Base-by-base conservation (phyloP, 2,888 invertebrate genomes). In the Tachystola acroxantha region DNA sequence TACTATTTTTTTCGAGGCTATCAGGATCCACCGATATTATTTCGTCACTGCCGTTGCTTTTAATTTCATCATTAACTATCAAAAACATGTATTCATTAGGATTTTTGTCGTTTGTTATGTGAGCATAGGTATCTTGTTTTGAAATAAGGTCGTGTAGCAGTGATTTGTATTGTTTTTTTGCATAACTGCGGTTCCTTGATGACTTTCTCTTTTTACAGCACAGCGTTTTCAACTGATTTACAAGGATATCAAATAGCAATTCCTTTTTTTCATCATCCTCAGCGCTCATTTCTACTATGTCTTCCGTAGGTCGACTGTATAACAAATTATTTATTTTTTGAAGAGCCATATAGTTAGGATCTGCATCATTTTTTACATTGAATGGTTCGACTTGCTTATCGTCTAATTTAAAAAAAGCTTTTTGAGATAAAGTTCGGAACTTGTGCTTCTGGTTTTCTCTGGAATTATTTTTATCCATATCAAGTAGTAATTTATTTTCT, bases 11-110 rank as follows among this genome's bases (percentile, higher is more conserved):
- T 12, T 71, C 69, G 25, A 86, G 64, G 39, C 75, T 85, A 14
- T 85, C 73, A 12, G 85, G 84, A 50, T 85, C 82, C 7, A 84
- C 84, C 3, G 62, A 56, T 45, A 85, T 69, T 2, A 84, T 51
- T 32, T 75, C 79, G 26, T 76, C 77, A 40, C 63, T 75, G 1
- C 49, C 63, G 41, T 70, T 74, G 36, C 58, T 73, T 44, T 64
- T 73, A 24, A 86, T 67, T 63, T 84, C 85, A 26, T 86, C 85
- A 46, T 85, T 85, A 27, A 85, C 53, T 16, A 86, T 66, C 34
- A 86, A 53, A 57, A 85, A 85, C 64, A 86, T 72, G 33, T 74
- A 71, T 58, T 85, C 80, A 33, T 57, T 52, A 10, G 49, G 48
- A 27, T 44, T 36, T 19, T 50, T 50, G 9, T 37, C 41, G 4